Base-by-base conservation (phyloP, 2,888 invertebrate species). In the Eilema sororculum region DNA sequence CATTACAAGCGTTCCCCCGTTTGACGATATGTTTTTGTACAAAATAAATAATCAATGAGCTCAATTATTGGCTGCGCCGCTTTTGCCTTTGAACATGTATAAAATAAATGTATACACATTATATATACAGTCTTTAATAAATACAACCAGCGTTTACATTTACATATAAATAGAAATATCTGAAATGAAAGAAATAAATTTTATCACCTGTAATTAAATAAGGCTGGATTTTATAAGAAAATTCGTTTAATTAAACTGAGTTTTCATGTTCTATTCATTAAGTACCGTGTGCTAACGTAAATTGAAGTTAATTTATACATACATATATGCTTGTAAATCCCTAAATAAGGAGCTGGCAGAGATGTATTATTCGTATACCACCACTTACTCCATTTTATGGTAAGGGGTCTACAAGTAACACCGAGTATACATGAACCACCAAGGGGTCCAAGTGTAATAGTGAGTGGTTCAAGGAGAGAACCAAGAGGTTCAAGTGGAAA, bases 31-130 rank as follows among this genome's bases (percentile, higher is more conserved):
- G n/a, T 52, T n/a, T 52, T n/a, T 52, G n/a, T n/a, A 52, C n/a
- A 52, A 52, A 52, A 52, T n/a, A 52, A 52, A 52, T 52, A 52
- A n/a, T n/a, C 52, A 52, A 52, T 52, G n/a, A n/a, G 52, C 9
- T n/a, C 52, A 52, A 52, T 41, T 52, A 52, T 52, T 52, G n/a
- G n/a, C 9, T 1, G 20, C 6, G 0, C 20, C 52, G n/a, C 20
- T 6, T 46, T 20, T 46, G 0, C 6, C 46, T 46, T 46, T 46
- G 46, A 46, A 41, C 41, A 0, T 16, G 41, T 41, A 41, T 46
- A 20, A 4, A 52, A 52, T 46, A 46, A 46, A 46, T 46, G 8
- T 52, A 52, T 8, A n/a, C 6, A 20, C 20, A 20, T 52, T n/a
- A n/a, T 52, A 9, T n/a, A 52, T n/a, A 46, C 52, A n/a, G 0